Base-by-base conservation (phyloP, 2,888 invertebrate species). In the Aspidiotus rigidus region DNA sequence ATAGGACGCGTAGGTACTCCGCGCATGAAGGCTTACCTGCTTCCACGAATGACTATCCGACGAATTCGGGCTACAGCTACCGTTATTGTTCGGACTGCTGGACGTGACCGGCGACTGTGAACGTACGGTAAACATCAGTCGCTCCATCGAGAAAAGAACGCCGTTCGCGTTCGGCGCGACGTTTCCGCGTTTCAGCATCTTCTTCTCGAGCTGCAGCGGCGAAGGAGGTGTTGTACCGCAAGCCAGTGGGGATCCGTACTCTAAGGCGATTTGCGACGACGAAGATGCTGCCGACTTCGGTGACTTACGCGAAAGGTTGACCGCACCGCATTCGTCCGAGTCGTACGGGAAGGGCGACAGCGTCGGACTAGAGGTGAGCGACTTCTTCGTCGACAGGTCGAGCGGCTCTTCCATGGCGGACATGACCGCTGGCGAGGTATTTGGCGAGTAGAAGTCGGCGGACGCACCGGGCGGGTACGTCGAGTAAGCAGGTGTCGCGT, bases 341-440 rank as follows among this genome's bases (percentile, higher is more conserved):
- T 81, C 82, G 62, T 85, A 85, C 0, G 87, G 87, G 15, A 49
- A 57, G 17, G 69, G 69, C 69, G 69, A 69, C 15, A 56, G 42
- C 39, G 56, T 44, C 49, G 69, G 69, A 69, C 69, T 69, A 69
- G 69, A 69, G 15, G 85, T 85, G 72, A 84, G 83, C 8, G 84
- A 85, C 74, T 88, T 89, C 76, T 92, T 93, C 7, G 92, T 86
- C 3, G 93, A 93, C 74, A 97, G 82, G 79, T 97, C 96, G 70
- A 97, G 80, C 0, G 97, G 96, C 77, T 93, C 89, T 75, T 93
- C 92, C 69, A 77, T 76, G 11, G 64, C 55, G 11, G 39, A 2
- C 40, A 64, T 16, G 16, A 40, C 49, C 7, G 55, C 55, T 6
- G 72, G 70, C 53, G 72, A 70, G 10, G 54, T 63, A 28, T 39